These are phyloP conservation scores for Oncorhynchus masou DNA, from an alignment of 2,113 vertebrate species.

Conservation along the genomic window DNA sequence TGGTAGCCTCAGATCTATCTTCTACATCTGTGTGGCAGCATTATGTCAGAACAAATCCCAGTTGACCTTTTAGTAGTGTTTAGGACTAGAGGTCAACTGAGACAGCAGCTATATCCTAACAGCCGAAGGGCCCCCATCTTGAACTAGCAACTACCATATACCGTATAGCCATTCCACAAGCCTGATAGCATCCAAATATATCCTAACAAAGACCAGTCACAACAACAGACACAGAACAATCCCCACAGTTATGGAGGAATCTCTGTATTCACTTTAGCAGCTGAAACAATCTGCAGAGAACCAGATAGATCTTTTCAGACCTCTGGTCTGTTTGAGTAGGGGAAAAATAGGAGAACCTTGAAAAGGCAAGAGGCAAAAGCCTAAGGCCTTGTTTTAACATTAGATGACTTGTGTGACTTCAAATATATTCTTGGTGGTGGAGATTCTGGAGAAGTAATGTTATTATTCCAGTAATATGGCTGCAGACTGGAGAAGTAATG, in stretches of 20 bases:
- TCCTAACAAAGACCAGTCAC: not conserved
- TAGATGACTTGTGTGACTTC: slow-evolving; percentile 9
- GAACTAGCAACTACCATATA: slow-evolving; percentile 11
- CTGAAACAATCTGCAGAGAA: too few species aligned
- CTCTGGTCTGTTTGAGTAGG: not conserved
- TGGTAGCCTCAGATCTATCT: slow-evolving; percentile 41
- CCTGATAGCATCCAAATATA: not conserved
- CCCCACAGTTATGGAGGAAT: not conserved
- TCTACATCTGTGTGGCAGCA: slow-evolving; percentile 1
- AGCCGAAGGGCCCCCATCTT: not conserved
- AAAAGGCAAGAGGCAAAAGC: not conserved
- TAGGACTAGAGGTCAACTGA: slow-evolving; percentile 12
- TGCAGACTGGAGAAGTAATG: slow-evolving; percentile 63
- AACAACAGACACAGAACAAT: not conserved
- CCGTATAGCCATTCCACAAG: not conserved
- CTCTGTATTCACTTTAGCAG: not conserved
- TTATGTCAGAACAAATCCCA: slow-evolving; percentile 30
- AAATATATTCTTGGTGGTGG: slow-evolving; percentile 30
- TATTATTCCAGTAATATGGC: slow-evolving; percentile 74
- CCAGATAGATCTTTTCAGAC: not conserved
- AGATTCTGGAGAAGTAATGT: slow-evolving; percentile 64
- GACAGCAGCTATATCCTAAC: not conserved
- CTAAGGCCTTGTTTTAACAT: not conserved
- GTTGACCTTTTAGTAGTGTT: slow-evolving; percentile 8
- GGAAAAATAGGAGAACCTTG: not conserved